A percentile compares a stretch with the other conserved stretches of the same genome.
phyloP scores from a whole-genome alignment of 2,888 invertebrate genomes.

The Pristionchus mayeri region DNA sequence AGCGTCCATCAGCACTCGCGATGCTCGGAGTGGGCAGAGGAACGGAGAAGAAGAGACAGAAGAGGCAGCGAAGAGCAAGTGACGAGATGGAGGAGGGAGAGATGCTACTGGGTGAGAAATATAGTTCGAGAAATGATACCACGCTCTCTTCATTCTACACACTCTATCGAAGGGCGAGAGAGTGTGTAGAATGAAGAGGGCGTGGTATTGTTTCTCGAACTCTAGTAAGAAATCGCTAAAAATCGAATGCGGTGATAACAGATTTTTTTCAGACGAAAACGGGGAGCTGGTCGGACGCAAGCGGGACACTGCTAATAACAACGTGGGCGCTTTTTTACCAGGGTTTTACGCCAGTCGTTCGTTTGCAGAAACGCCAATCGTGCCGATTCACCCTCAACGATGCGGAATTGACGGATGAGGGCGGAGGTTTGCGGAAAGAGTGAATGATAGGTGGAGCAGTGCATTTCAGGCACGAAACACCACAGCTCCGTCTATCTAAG shows the following conservation, averaged over 20 bases:
- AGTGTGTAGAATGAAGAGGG: background rate
- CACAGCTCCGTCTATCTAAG: background rate
- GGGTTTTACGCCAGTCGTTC: background rate
- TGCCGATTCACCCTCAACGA: slow-evolving; percentile 47
- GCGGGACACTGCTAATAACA: background rate
- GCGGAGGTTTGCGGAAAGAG: background rate
- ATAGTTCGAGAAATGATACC: background rate
- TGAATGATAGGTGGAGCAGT: background rate
- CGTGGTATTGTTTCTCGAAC: background rate
- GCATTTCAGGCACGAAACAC: slow-evolving; percentile 13
- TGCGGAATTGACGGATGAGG: background rate
- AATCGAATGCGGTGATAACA: background rate
- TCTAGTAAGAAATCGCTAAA: no score
- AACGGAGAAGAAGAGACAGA: slow-evolving; percentile 26
- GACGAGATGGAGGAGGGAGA: slow-evolving; percentile 36
- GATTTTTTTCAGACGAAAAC: slow-evolving; percentile 17
- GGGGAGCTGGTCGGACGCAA: slow-evolving; percentile 48
- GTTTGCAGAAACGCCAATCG: slow-evolving; percentile 18
- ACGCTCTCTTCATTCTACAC: no score
- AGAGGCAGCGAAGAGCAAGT: background rate
- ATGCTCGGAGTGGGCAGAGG: slow-evolving; percentile 49
- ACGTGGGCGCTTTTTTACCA: no score
- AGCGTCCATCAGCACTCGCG: background rate
- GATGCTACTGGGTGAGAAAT: background rate
- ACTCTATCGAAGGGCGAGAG: no score